Evolutionary conservation across 2,888 invertebrate species (phyloP), one percentile per base, ranked within the genome.

Genomic region (Pollenia griseotomentosa): DNA sequence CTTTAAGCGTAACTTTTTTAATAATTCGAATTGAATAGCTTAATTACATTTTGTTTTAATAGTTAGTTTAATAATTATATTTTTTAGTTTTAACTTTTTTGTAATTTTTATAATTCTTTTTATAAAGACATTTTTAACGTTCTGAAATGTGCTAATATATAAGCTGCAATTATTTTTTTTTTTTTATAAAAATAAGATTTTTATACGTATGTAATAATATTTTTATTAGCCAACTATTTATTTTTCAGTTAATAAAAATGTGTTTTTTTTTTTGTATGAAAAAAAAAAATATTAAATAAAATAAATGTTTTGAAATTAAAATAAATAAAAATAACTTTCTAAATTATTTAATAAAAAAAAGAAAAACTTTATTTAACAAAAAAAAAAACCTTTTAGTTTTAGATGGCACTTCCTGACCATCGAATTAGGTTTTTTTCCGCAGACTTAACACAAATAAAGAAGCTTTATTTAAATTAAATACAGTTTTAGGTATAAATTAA

Each of bases 161-260:
- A 86, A 81, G 77, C 2, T 84, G 87, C 87, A 87, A 87, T 87
- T 87, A 55, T 82, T 57, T 83, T 86, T 86, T 66, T 84, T 66
- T 77, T 77, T 87, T 84, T 87, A 77, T 55, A 84, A 85, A 80
- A 80, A 85, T 80, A 85, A 85, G 40, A 53, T 48, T 51, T 83
- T 79, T 53, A 33, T 33, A 33, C 1, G 33, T 66, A 51, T 83
- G 51, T 83, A 80, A 82, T 83, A 77, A 73, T 79, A 79, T 68
- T 65, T 78, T 87, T 82, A 84, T 78, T 84, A 81, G 84, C 78
- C 78, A 78, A 82, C 84, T 87, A 87, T 87, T 87, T 84, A 87
- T 87, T 87, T 84, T 84, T 84, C 68, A 87, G 61, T 87, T 86
- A 82, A 77, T 84, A 84, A 78, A 86, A 81, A 59, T 75, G 63